Base-by-base conservation (phyloP, 2,888 invertebrate species). In the Crossocerus cetratus region DNA sequence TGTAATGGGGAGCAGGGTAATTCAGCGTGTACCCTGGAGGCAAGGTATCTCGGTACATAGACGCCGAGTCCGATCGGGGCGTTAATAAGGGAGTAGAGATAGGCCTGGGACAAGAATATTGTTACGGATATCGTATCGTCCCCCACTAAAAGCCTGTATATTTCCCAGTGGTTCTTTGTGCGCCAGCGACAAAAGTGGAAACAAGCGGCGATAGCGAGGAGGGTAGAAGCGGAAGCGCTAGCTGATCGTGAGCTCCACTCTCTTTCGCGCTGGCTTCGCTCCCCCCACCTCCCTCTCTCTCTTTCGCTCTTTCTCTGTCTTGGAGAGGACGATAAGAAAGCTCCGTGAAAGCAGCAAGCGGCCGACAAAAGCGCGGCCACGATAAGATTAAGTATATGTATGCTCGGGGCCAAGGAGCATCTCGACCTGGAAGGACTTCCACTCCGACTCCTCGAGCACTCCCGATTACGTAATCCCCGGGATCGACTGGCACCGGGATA, bases 321-420 rank as follows among this genome's bases (percentile, higher is more conserved):
- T 16, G 49, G 3, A 16, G 68, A 69, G 45, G 21, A 67, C 70
- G 81, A 80, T 83, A 76, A 80, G 69, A 77, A 72, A 78, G 76
- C 79, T 77, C 57, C 69, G 73, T 70, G 78, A 73, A 78, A 77
- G 82, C 82, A 82, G 82, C 80, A 63, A 69, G 65, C 77, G 59
- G 49, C 75, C 80, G 81, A 82, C 79, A 77, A 82, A 82, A 81
- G 79, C 79, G 60, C 67, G 55, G 14, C 56, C 61, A 61, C 70
- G 81, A 81, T 81, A 82, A 81, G 81, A 81, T 81, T 81, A 82
- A 81, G 72, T 76, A n/a, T 49, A 16, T 16, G 32, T 32, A 69
- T 74, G 63, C 65, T 61, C 44, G 63, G 59, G 72, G 71, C 70
- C 59, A 74, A 65, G 70, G 71, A 74, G 69, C 67, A 68, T 76